Conservation (phyloP, 2,888 invertebrate genomes). For the Parnassius apollo region DNA sequence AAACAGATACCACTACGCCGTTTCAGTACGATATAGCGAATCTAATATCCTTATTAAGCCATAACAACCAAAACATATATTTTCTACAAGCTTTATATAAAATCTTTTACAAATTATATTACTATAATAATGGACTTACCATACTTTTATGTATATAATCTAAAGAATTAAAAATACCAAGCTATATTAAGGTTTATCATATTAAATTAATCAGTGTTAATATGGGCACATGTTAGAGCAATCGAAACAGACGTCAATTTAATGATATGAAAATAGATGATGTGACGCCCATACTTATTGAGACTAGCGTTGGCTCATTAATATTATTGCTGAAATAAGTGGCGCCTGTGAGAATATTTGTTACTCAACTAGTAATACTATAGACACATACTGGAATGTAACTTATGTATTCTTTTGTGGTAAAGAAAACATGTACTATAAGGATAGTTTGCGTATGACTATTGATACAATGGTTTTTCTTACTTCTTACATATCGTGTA, state of each 20-base stretch:
- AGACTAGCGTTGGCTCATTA: conserved; percentile 49
- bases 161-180: conserved; percentile 16
- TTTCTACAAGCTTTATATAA: no score
- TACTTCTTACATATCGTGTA: no score
- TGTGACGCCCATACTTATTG: conserved; percentile 42
- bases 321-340: conserved; percentile 33
- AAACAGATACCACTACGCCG: no score
- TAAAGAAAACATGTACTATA: background rate
- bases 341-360: conserved; percentile 9
- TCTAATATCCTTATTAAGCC: no score
- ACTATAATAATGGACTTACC: background rate
- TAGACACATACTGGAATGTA: no score
- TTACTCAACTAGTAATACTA: no score
- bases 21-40: no score
- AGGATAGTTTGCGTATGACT: no score
- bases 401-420: background rate
- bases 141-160: conserved; percentile 11
- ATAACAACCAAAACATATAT: no score
- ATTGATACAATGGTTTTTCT: no score
- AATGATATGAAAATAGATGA: conserved; percentile 38
- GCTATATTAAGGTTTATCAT: conserved; percentile 19
- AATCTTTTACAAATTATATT: no score
- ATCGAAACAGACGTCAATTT: conserved; percentile 40
- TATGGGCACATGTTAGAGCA: conserved; percentile 29
- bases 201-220: conserved; percentile 26